Evolutionary conservation across 2,888 invertebrate genomes (phyloP), one percentile per base, ranked within the genome.

Genomic region (Synergus itoensis): DNA sequence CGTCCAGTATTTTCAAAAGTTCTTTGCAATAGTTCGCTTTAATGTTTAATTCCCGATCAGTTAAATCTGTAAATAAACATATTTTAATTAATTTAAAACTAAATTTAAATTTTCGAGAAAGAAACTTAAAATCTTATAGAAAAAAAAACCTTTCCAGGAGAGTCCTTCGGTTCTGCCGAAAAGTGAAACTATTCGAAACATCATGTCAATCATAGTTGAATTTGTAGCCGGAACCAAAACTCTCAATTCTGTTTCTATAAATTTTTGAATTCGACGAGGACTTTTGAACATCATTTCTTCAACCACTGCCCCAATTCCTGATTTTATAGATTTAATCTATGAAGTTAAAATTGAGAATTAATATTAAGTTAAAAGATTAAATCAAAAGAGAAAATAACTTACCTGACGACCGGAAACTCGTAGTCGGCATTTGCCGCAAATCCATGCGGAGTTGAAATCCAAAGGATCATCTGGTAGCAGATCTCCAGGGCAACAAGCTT

Each of bases 21-120:
- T 95, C 94, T 81, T 93, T 92, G 92, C 95, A 95, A 85, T 94
- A 94, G 86, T 90, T 92, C 91, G 94, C 94, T 91, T 95, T 95
- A 89, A 94, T 89, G 81, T 92, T 88, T 87, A 96, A 92, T 79
- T 94, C 93, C 62, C 93, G 92, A 84, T 94, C 93, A 86, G 94
- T 93, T 86, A 95, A 92, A 92, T 95, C 95, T 95, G 91, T 3
- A 90, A 89, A 84, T 84, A 16, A 9, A 69, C 21, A 63, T 65
- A 53, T 80, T 14, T 76, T 16, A 75, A 43, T 67, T 60, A 8
- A 36, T 28, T 63, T 12, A 14, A 28, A 3, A 5, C 18, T 14
- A 11, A 21, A 14, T 62, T 62, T 14, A 28, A 62, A 21, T 28
- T 45, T 9, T 45, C 12, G 1, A 28, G 2, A 28, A 14, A 62